phyloP scores from a whole-genome alignment of 2,888 invertebrate genomes.

The Glyphotaelius pellucidus region DNA sequence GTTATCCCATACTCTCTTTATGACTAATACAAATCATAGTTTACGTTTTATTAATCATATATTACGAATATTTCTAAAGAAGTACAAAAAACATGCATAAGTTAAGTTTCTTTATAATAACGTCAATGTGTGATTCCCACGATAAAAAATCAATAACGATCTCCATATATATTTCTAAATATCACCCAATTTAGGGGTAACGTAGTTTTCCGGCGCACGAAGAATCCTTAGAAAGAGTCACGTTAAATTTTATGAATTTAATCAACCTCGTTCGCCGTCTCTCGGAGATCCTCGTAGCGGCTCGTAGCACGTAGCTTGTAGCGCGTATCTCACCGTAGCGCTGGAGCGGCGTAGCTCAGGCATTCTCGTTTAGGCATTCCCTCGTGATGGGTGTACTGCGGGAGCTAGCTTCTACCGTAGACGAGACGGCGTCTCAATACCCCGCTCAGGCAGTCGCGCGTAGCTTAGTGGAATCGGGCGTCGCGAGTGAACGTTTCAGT shows the following conservation, averaged over 20 bases:
- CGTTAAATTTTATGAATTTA: conserved; percentile 32
- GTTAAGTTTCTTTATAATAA: too few relatives aligned
- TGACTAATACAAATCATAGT: too few relatives aligned
- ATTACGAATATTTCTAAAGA: too few relatives aligned
- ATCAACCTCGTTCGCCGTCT: background rate
- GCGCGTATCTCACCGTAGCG: background rate
- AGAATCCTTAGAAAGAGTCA: background rate
- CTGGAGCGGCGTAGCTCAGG: background rate
- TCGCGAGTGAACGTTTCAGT: conserved; percentile 33
- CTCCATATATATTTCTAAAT: background rate
- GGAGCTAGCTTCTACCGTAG: conserved; percentile 41
- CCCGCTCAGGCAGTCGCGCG: conserved; percentile 16
- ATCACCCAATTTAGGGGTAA: background rate
- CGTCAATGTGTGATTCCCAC: too few relatives aligned
- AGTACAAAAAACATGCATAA: too few relatives aligned
- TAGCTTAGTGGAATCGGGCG: background rate
- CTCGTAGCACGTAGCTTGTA: background rate
- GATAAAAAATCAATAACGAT: background rate
- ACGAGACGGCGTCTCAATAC: conserved; percentile 35
- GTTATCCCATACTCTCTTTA: too few relatives aligned
- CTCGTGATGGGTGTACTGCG: conserved; percentile 61
- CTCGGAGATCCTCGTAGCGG: background rate
- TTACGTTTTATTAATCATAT: too few relatives aligned
- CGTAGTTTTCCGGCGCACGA: background rate
- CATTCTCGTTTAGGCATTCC: conserved; percentile 57